These are phyloP conservation scores for Rhinolophus ferrumequinum DNA, from an alignment of 2,113 vertebrate genomes.

Conservation along the genomic window DNA sequence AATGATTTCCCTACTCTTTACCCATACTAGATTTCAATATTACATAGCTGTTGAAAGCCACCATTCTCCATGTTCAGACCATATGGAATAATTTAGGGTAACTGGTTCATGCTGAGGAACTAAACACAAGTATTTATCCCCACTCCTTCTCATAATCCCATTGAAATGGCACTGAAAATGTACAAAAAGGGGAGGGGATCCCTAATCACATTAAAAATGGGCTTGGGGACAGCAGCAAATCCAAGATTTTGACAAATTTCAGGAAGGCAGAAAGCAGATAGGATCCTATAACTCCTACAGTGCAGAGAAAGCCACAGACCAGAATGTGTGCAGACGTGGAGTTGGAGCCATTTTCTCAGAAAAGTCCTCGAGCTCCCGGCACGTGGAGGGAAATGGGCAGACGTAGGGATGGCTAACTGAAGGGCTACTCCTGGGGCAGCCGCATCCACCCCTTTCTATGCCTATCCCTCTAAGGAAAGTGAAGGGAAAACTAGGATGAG, in stretches of 20 bases:
- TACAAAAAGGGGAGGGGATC: too few relatives aligned
- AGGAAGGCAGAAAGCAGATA: not conserved
- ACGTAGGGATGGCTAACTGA: not conserved
- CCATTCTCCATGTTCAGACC: not conserved
- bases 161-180: not conserved
- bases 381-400: fast-evolving
- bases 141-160: not conserved
- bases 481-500: not conserved
- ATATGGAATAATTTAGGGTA: not conserved
- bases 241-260: not conserved
- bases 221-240: not conserved
- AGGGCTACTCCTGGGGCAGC: not conserved
- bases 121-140: not conserved
- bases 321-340: fast-evolving
- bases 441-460: not conserved
- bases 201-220: not conserved
- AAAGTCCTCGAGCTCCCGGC: not conserved
- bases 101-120: not conserved
- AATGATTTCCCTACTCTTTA: conserved; percentile 3
- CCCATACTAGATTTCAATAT: not conserved
- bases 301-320: not conserved
- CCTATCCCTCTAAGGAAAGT: not conserved
- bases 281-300: not conserved
- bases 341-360: not conserved
- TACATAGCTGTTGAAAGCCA: not conserved